Evolutionary conservation across 92 coral and sea anemone species (phyloP).

Genomic region (Montipora capitata): DNA sequence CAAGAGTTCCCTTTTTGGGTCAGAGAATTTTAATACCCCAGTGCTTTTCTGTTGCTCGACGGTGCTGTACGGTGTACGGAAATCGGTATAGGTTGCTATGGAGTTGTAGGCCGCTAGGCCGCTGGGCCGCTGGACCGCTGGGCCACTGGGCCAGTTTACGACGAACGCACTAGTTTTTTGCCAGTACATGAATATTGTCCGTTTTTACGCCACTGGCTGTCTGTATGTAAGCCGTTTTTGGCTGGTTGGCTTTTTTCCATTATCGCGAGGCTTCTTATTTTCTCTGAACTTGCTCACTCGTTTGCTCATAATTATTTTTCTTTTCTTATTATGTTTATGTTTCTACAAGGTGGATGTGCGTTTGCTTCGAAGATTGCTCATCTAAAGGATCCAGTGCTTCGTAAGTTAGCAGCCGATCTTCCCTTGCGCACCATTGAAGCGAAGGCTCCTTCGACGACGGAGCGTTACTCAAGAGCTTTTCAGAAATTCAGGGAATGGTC

Average conservation of each 20-base stretch:
- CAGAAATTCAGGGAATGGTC: slow-evolving; percentile 56
- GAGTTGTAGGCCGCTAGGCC: background rate
- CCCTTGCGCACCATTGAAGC: slow-evolving; percentile 51
- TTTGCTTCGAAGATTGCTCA: slow-evolving; percentile 23
- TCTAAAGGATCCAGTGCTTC: slow-evolving; percentile 43
- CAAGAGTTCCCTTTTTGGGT: slow-evolving; percentile 68
- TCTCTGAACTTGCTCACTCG: slow-evolving; percentile 1
- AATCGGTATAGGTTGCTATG: slow-evolving; percentile 16
- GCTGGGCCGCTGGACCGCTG: background rate
- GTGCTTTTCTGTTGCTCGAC: slow-evolving; percentile 34
- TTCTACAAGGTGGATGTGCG: slow-evolving; percentile 50
- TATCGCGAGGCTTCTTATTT: slow-evolving; percentile 5
- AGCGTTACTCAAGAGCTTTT: slow-evolving; percentile 72
- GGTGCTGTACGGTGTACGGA: background rate
- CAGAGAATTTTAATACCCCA: slow-evolving; percentile 61
- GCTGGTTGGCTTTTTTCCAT: slow-evolving; percentile 7
- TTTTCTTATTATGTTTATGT: background rate
- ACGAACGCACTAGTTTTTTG: slow-evolving; percentile 6
- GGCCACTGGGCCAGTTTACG: background rate
- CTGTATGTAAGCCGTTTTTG: background rate
- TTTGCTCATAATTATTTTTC: slow-evolving; percentile 9
- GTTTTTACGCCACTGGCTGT: slow-evolving; percentile 8
- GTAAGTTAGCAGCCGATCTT: slow-evolving; percentile 39
- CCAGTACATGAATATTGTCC: slow-evolving; percentile 8
- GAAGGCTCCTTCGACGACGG: slow-evolving; percentile 63